Base-by-base conservation (phyloP, 2,888 invertebrate species). In the Drosophila anomalata region DNA sequence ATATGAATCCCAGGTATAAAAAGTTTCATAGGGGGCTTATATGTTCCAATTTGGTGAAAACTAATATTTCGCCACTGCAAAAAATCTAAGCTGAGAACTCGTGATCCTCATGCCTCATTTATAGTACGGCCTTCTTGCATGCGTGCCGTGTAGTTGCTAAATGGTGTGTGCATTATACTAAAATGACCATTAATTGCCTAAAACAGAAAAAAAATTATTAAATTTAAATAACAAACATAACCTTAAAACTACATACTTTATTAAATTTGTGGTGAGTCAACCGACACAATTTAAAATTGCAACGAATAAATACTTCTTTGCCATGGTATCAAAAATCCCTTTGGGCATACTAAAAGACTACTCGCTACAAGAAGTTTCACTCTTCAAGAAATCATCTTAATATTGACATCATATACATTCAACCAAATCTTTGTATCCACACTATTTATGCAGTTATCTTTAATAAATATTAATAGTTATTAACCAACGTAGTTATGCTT, bases 121-220 rank as follows among this genome's bases (percentile, higher is more conserved):
- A 96, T 94, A 0, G 95, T 94, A 20, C 93, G 93, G 52, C 94
- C 94, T 78, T 95, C 88, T 93, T 94, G 95, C 14, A 93, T 90
- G 0, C 91, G 89, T 46, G 94, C 91, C 57, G 95, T 93, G 0
- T 93, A 91, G 0, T 51, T 51, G 0, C 94, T 96, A 84, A 93
- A 96, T 75, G 94, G 94, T 0, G 94, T 93, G 85, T 95, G 95
- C 9, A 94, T 93, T 69, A 96, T 91, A 0, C 95, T 93, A 54
- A 96, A 94, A 89, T 96, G 94, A 0, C 96, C 96, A 77, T 95
- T 94, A 39, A 95, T 94, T 0, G 95, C 95, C 93, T 94, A 31
- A n/a, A 29, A 47, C 44, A 1, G 8, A 2, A 26, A 1, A 12
- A 42, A 33, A 12, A 5, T 2, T 33, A 20, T 3, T 41, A 24